These are phyloP conservation scores for Eupithecia dodoneata DNA, from an alignment of 2,888 invertebrate species.

Conservation along the genomic window DNA sequence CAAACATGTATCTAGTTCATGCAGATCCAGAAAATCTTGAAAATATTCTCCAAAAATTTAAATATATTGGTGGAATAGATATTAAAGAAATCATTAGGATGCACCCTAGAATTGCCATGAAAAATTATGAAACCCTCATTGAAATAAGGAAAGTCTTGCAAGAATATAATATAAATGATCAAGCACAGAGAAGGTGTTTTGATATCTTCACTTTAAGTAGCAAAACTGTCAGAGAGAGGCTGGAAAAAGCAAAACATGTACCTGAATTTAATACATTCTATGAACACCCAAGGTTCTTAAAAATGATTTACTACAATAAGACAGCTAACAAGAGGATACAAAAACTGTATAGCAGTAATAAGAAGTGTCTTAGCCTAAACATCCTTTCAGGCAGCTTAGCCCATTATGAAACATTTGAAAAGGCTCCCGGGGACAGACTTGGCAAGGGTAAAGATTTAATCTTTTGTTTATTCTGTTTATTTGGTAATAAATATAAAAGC, in stretches of 20 bases:
- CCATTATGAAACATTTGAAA: constrained; percentile 73
- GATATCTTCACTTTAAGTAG: constrained; percentile 73
- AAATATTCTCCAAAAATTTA: constrained; percentile 64
- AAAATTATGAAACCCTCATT: constrained; percentile 60
- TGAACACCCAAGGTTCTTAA: constrained; percentile 75
- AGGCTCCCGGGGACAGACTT: constrained; percentile 73
- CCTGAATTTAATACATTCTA: constrained; percentile 73
- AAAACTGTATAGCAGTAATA: constrained; percentile 65
- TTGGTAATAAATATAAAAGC: constrained; percentile 60
- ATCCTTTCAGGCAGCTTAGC: constrained; percentile 72
- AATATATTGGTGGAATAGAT: constrained; percentile 72
- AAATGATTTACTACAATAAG: constrained; percentile 75
- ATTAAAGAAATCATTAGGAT: constrained; percentile 74
- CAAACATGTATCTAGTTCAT: constrained; percentile 75
- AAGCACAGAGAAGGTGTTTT: constrained; percentile 77
- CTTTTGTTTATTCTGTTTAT: constrained; percentile 67
- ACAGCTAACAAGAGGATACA: constrained; percentile 67
- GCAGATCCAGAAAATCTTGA: constrained; percentile 74
- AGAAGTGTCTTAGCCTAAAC: constrained; percentile 76
- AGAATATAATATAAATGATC: constrained; percentile 67
- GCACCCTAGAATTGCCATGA: constrained; percentile 72
- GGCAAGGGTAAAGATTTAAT: constrained; percentile 77
- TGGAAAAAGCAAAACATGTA: constrained; percentile 64
- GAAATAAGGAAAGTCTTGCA: constrained; percentile 68
- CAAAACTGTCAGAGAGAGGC: constrained; percentile 66